Evolutionary conservation across 2,888 invertebrate genomes (phyloP), one percentile per base, ranked within the genome.

Genomic region (Erynnis tages): DNA sequence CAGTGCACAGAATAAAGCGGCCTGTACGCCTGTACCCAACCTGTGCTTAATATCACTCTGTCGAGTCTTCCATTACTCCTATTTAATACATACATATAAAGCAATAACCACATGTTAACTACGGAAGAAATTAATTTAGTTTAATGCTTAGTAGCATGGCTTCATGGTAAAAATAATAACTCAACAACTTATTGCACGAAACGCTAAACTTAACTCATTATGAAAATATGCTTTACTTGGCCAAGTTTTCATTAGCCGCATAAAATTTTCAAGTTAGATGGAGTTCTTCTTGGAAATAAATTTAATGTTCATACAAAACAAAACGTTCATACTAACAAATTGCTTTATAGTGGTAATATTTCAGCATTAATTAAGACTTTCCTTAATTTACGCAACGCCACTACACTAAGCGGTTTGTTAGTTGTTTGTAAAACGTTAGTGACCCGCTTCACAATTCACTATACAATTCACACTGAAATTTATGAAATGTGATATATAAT

Each of bases 141-240:
- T 40, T 23, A 14, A 27, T 27, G 27, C 7, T 44, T 30, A 30
- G 43, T 19, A 44, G 76, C 69, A 70, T 73, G 68, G 67, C 62
- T 69, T 34, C 27, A 44, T 64, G 60, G 61, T 66, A 69, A 71
- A 76, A 76, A 57, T 49, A 41, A 48, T 32, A 48, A 48, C 30
- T 38, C 32, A 40, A 41, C 40, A 40, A 41, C 41, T 49, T 17
- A 49, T 25, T 34, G 41, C 41, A 49, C 49, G 49, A 41, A 49
- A 41, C 25, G 41, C 41, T 49, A 53, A 56, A 56, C 54, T 56
- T 54, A 54, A 56, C 53, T 53, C 56, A 58, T 54, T 54, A 58
- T 55, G 53, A 49, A 57, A 55, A 49, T 49, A 34, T 49, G 45
- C 47, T 43, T 56, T 43, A 40, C 37, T 43, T 46, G 38, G 37